phyloP scores from a whole-genome alignment of 1,140 invertebrate genomes.

The Steinernema feltiae region DNA sequence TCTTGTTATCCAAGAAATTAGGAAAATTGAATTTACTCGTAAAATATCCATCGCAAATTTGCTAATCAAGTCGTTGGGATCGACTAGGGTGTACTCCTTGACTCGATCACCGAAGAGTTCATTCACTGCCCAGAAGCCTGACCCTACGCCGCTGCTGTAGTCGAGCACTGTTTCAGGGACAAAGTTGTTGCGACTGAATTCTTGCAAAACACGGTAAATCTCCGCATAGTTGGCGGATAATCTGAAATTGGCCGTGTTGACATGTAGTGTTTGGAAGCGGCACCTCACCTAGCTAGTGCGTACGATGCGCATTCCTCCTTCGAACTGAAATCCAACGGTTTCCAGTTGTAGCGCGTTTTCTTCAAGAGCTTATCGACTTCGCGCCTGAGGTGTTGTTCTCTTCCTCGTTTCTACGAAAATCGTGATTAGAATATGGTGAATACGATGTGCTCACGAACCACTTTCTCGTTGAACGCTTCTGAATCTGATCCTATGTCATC shows the following conservation, averaged over 20 bases:
- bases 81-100: conserved; percentile 33
- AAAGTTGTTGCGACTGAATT: conserved; percentile 42
- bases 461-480: background rate
- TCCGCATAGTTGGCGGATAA: conserved; percentile 41
- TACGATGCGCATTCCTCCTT: conserved; percentile 38
- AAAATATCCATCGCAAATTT: conserved; percentile 39
- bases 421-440: conserved; percentile 1
- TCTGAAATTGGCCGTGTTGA: no score
- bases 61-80: conserved; percentile 27
- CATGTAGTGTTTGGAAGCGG: no score
- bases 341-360: conserved; percentile 45
- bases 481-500: background rate
- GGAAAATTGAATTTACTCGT: conserved; percentile 20
- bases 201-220: conserved; percentile 38
- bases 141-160: conserved; percentile 43
- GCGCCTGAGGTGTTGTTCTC: background rate
- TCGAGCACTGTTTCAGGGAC: conserved; percentile 39
- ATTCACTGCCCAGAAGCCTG: conserved; percentile 43
- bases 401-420: conserved; percentile 21
- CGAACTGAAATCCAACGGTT: conserved; percentile 37
- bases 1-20: conserved; percentile 17
- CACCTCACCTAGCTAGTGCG: conserved; percentile 37
- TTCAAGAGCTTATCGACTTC: conserved; percentile 28
- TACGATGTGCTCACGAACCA: conserved; percentile 15
- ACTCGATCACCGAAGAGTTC: conserved; percentile 37